Percentiles rank a stretch among this genome's conserved stretches.
Evolutionary conservation across 1,140 invertebrate species (phyloP).

Genomic region (Calephelis nemesis): DNA sequence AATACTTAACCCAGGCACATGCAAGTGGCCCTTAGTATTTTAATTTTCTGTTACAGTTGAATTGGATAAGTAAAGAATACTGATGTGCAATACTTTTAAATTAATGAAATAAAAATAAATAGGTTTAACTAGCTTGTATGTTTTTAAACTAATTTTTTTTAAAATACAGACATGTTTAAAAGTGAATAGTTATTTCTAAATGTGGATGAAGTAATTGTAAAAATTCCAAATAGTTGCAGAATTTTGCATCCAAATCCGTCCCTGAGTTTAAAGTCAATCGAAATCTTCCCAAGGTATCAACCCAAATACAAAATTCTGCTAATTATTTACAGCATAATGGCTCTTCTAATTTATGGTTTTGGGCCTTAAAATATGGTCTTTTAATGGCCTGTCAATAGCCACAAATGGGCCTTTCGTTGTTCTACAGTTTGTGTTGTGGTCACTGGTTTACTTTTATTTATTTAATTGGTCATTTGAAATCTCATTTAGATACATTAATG

Average conservation of each 20-base stretch:
- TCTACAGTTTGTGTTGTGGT: slow-evolving; percentile 31
- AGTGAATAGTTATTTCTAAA: no score
- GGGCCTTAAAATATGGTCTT: slow-evolving; percentile 49
- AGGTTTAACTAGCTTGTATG: no score
- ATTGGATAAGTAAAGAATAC: no score
- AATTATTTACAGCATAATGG: slow-evolving; percentile 60
- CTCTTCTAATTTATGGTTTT: slow-evolving; percentile 49
- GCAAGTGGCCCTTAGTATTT: no score
- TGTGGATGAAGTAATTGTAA: background rate
- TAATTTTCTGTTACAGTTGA: no score
- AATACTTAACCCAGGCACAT: no score
- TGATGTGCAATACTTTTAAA: no score
- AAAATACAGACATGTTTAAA: no score
- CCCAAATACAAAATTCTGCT: slow-evolving; percentile 49
- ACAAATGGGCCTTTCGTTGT: slow-evolving; percentile 45
- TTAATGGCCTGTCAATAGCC: slow-evolving; percentile 58
- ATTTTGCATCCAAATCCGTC: slow-evolving; percentile 30
- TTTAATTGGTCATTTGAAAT: slow-evolving; percentile 21
- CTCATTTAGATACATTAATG: slow-evolving; percentile 8
- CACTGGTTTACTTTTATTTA: slow-evolving; percentile 27
- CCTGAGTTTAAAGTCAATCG: slow-evolving; percentile 31
- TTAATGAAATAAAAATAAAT: no score
- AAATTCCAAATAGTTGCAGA: background rate
- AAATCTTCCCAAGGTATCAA: slow-evolving; percentile 38
- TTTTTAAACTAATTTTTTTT: no score